Conservation (phyloP, 2,113 vertebrate genomes). For the Hepsetus odoe region DNA sequence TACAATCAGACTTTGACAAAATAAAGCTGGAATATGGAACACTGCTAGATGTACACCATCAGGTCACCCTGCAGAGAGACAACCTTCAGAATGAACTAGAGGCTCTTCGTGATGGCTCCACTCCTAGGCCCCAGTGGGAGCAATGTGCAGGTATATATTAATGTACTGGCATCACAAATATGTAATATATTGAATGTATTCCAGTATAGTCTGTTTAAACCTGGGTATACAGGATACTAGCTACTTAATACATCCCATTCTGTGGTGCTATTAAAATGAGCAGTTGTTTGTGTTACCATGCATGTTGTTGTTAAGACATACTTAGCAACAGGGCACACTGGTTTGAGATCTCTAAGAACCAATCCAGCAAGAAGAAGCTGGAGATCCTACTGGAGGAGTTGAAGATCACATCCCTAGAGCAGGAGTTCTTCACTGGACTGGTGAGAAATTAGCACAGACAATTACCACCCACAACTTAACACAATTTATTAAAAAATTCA, state of each 20-base stretch:
- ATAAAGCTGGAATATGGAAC: slow-evolving; percentile 74
- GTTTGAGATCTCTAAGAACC: slow-evolving; percentile 65
- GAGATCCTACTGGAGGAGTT: slow-evolving; percentile 76
- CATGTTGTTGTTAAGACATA: slow-evolving; percentile 54
- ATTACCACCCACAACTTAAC: not conserved
- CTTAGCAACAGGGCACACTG: slow-evolving; percentile 67
- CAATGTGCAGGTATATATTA: slow-evolving; percentile 70
- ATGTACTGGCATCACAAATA: not conserved
- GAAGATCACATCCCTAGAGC: slow-evolving; percentile 55
- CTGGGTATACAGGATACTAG: too few species aligned
- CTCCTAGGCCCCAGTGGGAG: slow-evolving; percentile 65
- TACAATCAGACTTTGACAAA: slow-evolving; percentile 75
- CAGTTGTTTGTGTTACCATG: not conserved
- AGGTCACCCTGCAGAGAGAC: slow-evolving; percentile 63
- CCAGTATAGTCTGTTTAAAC: too few species aligned
- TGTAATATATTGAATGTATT: too few species aligned
- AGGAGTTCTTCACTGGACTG: slow-evolving; percentile 65
- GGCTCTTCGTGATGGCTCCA: slow-evolving; percentile 60
- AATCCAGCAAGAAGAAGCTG: slow-evolving; percentile 73
- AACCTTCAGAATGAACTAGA: slow-evolving; percentile 61
- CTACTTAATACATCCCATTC: not conserved
- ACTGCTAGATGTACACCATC: slow-evolving; percentile 76
- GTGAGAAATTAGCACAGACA: slow-evolving; percentile 55
- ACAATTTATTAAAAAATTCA: not conserved
- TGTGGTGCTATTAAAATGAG: not conserved